These are phyloP conservation scores for Pantherophis alleghaniensis DNA, from an alignment of 2,797 vertebrate genomes.

Conservation along the genomic window DNA sequence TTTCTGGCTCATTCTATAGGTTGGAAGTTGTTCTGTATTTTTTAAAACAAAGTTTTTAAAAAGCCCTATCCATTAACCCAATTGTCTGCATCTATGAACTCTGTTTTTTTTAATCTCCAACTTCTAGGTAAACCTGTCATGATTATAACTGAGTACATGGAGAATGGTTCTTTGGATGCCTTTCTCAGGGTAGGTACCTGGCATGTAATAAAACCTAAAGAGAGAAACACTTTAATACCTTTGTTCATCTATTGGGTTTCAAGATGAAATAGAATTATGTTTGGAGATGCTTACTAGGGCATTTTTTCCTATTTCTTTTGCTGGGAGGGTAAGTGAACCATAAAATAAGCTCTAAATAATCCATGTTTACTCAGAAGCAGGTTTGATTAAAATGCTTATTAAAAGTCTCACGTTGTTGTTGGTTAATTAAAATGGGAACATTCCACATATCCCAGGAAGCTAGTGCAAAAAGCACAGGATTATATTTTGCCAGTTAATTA, in stretches of 20 bases:
- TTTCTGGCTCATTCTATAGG: constrained; percentile 67
- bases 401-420: constrained; percentile 25
- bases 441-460: constrained; percentile 61
- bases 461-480: constrained; percentile 32
- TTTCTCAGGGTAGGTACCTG: constrained; percentile 93
- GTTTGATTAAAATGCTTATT: constrained; percentile 57
- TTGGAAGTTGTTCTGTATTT: constrained; percentile 65
- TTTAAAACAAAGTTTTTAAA: constrained; percentile 69
- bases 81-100: constrained; percentile 66
- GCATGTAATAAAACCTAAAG: constrained; percentile 46
- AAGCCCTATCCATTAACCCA: constrained; percentile 71
- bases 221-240: not conserved
- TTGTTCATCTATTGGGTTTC: constrained; percentile 17
- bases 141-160: constrained; percentile 99
- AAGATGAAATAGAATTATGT: constrained; percentile 8
- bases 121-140: constrained; percentile 96
- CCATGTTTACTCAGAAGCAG: constrained; percentile 41
- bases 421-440: constrained; percentile 63
- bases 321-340: constrained; percentile 4
- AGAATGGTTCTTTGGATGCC: constrained; percentile 96
- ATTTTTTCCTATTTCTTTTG: constrained; percentile 24
- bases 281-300: constrained; percentile 29
- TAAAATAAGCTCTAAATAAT: constrained; percentile 60
- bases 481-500: constrained; percentile 56
- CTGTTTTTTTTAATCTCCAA: constrained; percentile 66